Percentiles rank a stretch among this genome's conserved stretches.
phyloP scores from a whole-genome alignment of 1,140 invertebrate species.

The Potamilus streckersoni region DNA sequence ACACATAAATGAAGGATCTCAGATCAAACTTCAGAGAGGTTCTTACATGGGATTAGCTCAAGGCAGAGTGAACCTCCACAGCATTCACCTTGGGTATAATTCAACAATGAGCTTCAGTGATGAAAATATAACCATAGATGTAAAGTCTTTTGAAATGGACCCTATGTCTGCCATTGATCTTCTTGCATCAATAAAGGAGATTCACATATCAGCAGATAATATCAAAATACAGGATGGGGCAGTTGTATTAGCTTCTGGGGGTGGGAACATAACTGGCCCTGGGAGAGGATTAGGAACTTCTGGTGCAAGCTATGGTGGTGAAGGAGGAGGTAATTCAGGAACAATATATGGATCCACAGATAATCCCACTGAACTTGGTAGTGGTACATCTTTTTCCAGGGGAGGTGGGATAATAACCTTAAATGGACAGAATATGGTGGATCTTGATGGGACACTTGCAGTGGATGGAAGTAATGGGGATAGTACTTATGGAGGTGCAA shows the following conservation, averaged over 20 bases:
- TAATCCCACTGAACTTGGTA: constrained; percentile 37
- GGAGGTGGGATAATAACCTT: constrained; percentile 48
- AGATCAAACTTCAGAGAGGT: constrained; percentile 9
- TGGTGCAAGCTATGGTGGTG: constrained; percentile 50
- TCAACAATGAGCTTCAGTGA: constrained; percentile 34
- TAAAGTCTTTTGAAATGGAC: constrained; percentile 37
- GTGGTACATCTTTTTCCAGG: constrained; percentile 33
- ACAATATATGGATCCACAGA: constrained; percentile 40
- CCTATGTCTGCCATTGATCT: constrained; percentile 32
- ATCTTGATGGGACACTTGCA: constrained; percentile 40
- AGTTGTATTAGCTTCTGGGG: constrained; percentile 31
- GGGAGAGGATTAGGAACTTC: constrained; percentile 19
- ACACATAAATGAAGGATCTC: constrained; percentile 18
- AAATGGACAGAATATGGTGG: constrained; percentile 12
- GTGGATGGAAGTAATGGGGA: constrained; percentile 32
- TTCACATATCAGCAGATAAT: constrained; percentile 32
- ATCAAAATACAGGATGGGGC: constrained; percentile 44
- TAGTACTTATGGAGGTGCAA: constrained; percentile 31
- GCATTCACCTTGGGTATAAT: constrained; percentile 37
- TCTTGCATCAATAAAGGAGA: constrained; percentile 21
- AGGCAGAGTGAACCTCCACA: constrained; percentile 16
- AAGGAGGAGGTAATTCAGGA: constrained; percentile 32
- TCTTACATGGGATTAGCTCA: constrained; percentile 21
- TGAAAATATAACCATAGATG: constrained; percentile 30
- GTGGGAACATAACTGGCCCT: constrained; percentile 25